phyloP scores from a whole-genome alignment of 1,140 invertebrate genomes.

The Brachionus paranguensis region DNA sequence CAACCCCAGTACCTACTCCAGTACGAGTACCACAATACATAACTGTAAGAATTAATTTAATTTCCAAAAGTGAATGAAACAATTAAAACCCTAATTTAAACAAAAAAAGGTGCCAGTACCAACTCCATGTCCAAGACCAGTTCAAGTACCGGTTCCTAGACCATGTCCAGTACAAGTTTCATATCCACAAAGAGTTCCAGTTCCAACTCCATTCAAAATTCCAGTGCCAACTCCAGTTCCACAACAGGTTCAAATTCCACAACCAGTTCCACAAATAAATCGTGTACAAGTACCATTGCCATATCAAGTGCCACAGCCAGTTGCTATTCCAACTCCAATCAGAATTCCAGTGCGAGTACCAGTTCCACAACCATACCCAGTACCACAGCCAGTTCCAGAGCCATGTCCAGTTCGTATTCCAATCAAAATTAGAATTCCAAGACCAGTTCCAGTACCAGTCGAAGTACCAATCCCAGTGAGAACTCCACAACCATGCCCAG shows the following conservation, averaged over 20 bases:
- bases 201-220: too few relatives aligned
- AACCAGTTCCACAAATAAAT: neutral
- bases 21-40: neutral
- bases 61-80: too few relatives aligned
- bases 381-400: neutral
- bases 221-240: too few relatives aligned
- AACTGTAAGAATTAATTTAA: neutral
- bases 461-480: too few relatives aligned
- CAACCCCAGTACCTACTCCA: conserved; percentile 4
- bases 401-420: neutral
- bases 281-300: too few relatives aligned
- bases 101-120: neutral
- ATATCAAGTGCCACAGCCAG: too few relatives aligned
- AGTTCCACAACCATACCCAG: neutral
- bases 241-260: neutral
- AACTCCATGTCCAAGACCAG: neutral
- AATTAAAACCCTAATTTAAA: neutral
- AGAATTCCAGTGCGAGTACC: too few relatives aligned
- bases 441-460: too few relatives aligned
- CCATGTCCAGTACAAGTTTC: too few relatives aligned
- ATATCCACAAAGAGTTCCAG: too few relatives aligned
- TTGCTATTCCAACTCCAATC: too few relatives aligned
- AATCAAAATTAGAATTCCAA: neutral
- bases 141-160: neutral
- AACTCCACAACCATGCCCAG: too few relatives aligned